Conservation (phyloP, 2,113 vertebrate species). For the Coracopsis vasa region DNA sequence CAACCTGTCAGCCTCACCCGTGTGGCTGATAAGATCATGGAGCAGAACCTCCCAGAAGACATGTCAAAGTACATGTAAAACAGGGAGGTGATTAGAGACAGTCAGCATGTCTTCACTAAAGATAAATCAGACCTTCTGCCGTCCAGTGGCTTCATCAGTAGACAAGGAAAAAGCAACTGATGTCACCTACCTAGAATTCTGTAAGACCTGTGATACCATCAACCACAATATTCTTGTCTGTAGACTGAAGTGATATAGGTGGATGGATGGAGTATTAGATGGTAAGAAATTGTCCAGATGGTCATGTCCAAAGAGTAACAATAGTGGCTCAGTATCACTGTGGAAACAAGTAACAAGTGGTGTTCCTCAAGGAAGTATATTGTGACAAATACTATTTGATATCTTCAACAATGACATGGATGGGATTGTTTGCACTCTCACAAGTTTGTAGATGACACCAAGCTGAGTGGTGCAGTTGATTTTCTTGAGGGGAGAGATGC, state of each 20-base stretch:
- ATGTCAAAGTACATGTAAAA: background rate
- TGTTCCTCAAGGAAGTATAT: background rate
- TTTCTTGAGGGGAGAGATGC: background rate
- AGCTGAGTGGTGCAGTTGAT: background rate
- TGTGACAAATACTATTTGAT: background rate
- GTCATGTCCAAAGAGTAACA: background rate
- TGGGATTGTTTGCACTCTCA: background rate
- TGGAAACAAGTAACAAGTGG: background rate
- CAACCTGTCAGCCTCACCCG: background rate
- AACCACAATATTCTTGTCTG: background rate
- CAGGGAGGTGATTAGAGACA: background rate
- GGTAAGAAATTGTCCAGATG: background rate
- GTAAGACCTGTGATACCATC: background rate
- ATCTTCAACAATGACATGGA: background rate
- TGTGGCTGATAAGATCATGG: background rate
- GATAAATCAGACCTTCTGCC: accelerated
- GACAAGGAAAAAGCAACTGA: background rate
- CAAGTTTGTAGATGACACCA: background rate
- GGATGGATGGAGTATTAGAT: background rate
- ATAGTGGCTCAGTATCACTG: background rate
- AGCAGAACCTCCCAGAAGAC: background rate
- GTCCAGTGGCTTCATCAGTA: background rate
- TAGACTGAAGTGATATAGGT: background rate
- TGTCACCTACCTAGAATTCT: background rate
- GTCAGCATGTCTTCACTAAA: background rate